Evolutionary conservation across 1,140 invertebrate genomes (phyloP), one percentile per base, ranked within the genome.

Genomic region (Magallana gigas): DNA sequence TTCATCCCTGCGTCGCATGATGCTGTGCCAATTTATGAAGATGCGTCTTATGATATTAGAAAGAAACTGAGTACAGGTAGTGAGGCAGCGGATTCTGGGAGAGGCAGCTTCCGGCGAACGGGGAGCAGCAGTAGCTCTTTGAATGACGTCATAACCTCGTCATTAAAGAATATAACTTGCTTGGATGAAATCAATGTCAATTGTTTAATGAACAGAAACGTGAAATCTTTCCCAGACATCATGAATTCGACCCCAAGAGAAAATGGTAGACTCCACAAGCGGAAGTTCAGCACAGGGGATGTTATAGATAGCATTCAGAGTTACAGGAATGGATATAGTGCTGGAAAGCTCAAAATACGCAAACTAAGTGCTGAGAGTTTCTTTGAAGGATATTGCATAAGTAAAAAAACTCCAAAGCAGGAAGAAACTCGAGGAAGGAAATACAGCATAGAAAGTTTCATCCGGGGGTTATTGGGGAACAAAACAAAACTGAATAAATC

Each of bases 311-410:
- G 23, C 23, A 76, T 23, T 23, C 68, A 29, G 8, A 29, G 23
- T 0, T 76, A 12, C 8, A 18, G 23, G 36, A 76, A 76, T 76
- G 18, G 23, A 36, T 29, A 76, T 23, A 12, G 68, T 76, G 23
- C 36, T 12, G 68, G 68, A 76, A 76, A 76, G 68, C 68, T 76
- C 12, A 76, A 76, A 12, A 76, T 76, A 76, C 18, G 68, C 8
- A 76, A 76, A 76, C 68, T 76, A 1, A 76, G 68, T 76, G 68
- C 68, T 9, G 68, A 76, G 68, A 76, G 68, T 9, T 76, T 76
- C 68, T 76, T 76, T 29, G 68, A 76, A 76, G 68, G 68, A 76
- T 76, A 76, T 76, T 76, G 68, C 23, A 7, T 29, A 11, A 76
- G 23, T 29, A 76, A 36, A 8, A 76, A 29, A 76, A 4, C 23